A percentile compares a stretch with the other conserved stretches of the same genome.
Evolutionary conservation across 2,888 invertebrate genomes (phyloP).

Genomic region (Nasonia oneida): DNA sequence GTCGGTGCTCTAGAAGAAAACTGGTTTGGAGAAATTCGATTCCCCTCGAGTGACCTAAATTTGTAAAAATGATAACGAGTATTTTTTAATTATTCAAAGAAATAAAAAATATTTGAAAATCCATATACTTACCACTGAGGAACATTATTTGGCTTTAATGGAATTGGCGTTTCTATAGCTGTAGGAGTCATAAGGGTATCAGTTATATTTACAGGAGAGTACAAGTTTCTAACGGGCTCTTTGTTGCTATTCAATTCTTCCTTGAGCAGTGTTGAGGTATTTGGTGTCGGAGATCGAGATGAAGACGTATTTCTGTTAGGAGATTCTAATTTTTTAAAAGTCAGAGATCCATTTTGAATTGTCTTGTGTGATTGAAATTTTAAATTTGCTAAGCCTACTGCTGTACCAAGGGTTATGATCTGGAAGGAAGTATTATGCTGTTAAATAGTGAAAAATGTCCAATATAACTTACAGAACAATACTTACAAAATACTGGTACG

Average conservation of each 20-base stretch:
- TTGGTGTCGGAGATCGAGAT: constrained; percentile 48
- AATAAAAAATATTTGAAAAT: neutral
- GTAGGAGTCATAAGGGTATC: constrained; percentile 62
- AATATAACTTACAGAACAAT: neutral
- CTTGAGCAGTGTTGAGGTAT: constrained; percentile 21
- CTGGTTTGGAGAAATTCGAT: neutral
- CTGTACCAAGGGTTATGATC: constrained; percentile 68
- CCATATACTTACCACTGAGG: constrained; percentile 37
- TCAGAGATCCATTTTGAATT: constrained; percentile 63
- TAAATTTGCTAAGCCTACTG: constrained; percentile 70
- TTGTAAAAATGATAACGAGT: neutral
- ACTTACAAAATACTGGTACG: constrained; percentile 68
- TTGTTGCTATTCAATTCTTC: constrained; percentile 49
- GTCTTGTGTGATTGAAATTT: constrained; percentile 64
- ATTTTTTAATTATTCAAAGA: neutral
- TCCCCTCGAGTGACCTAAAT: constrained; percentile 28
- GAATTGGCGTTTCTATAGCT: constrained; percentile 64
- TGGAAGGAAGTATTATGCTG: constrained; percentile 64
- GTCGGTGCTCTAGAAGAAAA: neutral
- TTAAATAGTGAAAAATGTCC: neutral
- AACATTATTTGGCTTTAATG: constrained; percentile 62
- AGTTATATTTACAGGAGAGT: constrained; percentile 68
- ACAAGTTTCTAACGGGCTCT: constrained; percentile 46
- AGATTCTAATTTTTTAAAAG: constrained; percentile 75
- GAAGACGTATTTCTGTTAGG: constrained; percentile 53